Evolutionary conservation across 2,888 invertebrate genomes (phyloP), one percentile per base, ranked within the genome.

Genomic region (Drosophila paranaensis): DNA sequence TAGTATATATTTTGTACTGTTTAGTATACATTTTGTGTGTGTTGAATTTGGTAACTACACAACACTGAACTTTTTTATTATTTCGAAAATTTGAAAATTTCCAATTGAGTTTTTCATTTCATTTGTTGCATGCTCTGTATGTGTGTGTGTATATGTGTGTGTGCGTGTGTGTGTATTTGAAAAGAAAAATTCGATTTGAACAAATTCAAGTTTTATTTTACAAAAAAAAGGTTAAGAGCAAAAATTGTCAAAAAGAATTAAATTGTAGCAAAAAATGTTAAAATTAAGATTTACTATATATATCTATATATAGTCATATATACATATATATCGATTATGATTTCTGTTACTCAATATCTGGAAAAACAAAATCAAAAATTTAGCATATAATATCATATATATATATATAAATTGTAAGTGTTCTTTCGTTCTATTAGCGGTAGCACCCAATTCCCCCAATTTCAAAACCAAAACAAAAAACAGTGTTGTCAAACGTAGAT

Each of bases 401-500:
- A 48, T 68, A 57, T 30, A 48, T 48, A 30, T 57, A 13, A 60
- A 74, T 46, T 55, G 57, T 78, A 61, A 48, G 48, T 78, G 50
- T 79, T 42, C 39, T 75, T 74, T 79, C 37, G 50, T 78, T 78
- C 16, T 53, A 27, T 67, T 78, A 78, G 53, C 48, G 60, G 66
- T 75, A 79, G 74, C 74, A 51, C 69, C 39, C 11, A 20, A 20
- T 25, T 10, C 54, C 53, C 20, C 48, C 30, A 37, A 33, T 56
- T 33, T 35, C 20, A 57, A 35, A 48, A 16, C 25, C 14, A 58
- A 58, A 20, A 20, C n/a, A 20, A 20, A 20, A 60, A 53, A 20
- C 45, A 64, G 68, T 74, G 60, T 61, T 67, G 68, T 85, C 55
- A 69, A 77, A 72, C 43, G 77, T 77, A 78, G 81, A 37, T 46